phyloP scores from a whole-genome alignment of 2,797 vertebrate genomes.

The Mus spretus region DNA sequence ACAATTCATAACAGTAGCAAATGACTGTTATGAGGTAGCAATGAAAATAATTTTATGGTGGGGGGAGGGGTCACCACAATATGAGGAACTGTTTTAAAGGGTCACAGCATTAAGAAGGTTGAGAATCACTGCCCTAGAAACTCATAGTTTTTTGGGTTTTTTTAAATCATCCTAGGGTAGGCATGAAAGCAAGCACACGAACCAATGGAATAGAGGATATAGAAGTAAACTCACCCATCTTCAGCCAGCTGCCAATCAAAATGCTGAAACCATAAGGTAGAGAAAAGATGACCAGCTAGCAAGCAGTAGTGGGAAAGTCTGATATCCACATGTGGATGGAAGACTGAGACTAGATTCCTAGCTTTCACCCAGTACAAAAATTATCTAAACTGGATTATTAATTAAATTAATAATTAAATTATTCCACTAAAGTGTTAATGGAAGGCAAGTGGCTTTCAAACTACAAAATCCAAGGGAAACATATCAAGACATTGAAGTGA shows the following conservation, averaged over 20 bases:
- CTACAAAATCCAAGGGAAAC: background rate
- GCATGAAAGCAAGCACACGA: background rate
- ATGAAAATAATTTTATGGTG: background rate
- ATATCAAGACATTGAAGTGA: background rate
- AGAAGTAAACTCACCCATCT: background rate
- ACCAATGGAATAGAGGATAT: background rate
- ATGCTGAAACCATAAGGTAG: background rate
- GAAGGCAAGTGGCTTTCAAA: background rate
- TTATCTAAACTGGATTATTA: background rate
- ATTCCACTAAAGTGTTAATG: background rate
- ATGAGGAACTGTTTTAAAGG: background rate
- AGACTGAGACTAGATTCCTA: background rate
- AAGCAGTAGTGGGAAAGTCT: background rate
- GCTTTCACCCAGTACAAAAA: background rate
- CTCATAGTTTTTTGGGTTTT: background rate
- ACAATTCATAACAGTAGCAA: background rate
- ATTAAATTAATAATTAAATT: too few relatives aligned
- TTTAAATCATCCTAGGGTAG: background rate
- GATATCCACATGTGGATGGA: background rate
- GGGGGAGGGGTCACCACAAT: background rate
- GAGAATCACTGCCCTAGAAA: background rate
- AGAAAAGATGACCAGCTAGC: background rate
- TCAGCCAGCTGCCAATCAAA: background rate
- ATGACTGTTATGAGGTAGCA: background rate
- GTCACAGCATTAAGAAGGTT: background rate